Evolutionary conservation across 2,113 vertebrate genomes (phyloP), one percentile per base, ranked within the genome.

Genomic region (Spermophilus dauricus): DNA sequence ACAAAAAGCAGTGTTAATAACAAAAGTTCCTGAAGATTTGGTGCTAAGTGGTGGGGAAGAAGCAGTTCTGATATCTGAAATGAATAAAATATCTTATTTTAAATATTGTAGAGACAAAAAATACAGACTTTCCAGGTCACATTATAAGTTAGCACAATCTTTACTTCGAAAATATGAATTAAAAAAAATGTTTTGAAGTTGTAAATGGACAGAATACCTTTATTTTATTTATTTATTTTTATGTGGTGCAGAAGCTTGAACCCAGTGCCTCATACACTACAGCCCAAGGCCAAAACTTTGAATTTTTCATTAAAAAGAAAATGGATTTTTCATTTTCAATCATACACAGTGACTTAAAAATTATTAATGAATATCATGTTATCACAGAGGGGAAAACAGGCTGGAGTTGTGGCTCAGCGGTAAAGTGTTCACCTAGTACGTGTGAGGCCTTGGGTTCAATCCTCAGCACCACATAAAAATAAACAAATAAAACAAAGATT

Each of bases 241-340:
- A 45, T 45, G 45, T 45, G 45, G 45, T 45, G 45, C 45, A 45
- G 45, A 45, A 45, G 8, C 45, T 45, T 8, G 7, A 45, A 45
- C 45, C 45, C 8, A 45, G 45, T 45, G 45, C 45, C 45, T 45
- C 45, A 45, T 45, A 45, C 45, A 45, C 45, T 45, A 9, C 45
- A 45, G 45, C 45, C 45, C 45, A 45, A 45, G 45, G 8, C 8
- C 45, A 45, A 45, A 45, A 45, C 45, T 45, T 45, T 45, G 45
- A 84, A 34, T 16, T 14, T 81, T 89, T 72, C 61, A 82, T 83
- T 72, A 63, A 91, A 89, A 89, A 89, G 18, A 42, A 83, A 56
- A 83, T 10, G 56, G 4, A 45, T 45, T 45, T 45, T 45, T 45
- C 20, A 84, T 91, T 75, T 87, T 80, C 34, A 87, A n/a, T 73